These are phyloP conservation scores for Parapsyche elsis DNA, from an alignment of 1,140 invertebrate species.

Conservation along the genomic window DNA sequence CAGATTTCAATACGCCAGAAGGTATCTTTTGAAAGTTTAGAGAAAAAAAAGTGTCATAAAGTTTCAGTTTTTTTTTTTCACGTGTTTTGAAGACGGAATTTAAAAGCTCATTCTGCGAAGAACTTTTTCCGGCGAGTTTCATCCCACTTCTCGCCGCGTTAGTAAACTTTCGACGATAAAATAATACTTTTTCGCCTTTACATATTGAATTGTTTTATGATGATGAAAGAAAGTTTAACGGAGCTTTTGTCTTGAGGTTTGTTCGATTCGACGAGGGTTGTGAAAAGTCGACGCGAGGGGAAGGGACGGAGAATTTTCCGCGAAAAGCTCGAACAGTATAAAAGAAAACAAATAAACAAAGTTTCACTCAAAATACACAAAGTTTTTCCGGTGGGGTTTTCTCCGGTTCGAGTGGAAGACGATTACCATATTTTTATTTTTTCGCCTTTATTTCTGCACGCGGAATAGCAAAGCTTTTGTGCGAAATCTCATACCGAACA, in stretches of 20 bases:
- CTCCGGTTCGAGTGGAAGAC: constrained; percentile 17
- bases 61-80: constrained; percentile 2
- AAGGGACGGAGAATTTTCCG: constrained; percentile 3
- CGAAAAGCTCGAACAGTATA: constrained; percentile 23
- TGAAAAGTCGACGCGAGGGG: neutral
- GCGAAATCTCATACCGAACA: no score
- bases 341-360: constrained; percentile 34
- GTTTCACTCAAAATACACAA: constrained; percentile 24
- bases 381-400: constrained; percentile 17
- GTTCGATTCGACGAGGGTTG: constrained; percentile 20
- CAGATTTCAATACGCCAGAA: no score
- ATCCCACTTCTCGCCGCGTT: constrained; percentile 14
- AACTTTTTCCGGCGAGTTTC: constrained; percentile 15
- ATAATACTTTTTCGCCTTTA: constrained; percentile 44
- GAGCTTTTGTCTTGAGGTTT: constrained; percentile 22
- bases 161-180: constrained; percentile 39
- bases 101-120: constrained; percentile 15
- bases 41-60: constrained; percentile 11
- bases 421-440: constrained; percentile 20
- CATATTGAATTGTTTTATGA: constrained; percentile 48
- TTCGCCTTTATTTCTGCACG: neutral
- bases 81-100: constrained; percentile 36
- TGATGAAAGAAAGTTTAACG: constrained; percentile 40
- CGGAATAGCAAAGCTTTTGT: neutral
- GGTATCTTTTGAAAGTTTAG: neutral